Conservation (phyloP, 1,140 invertebrate genomes). For the Trachymyrmex septentrionalis region DNA sequence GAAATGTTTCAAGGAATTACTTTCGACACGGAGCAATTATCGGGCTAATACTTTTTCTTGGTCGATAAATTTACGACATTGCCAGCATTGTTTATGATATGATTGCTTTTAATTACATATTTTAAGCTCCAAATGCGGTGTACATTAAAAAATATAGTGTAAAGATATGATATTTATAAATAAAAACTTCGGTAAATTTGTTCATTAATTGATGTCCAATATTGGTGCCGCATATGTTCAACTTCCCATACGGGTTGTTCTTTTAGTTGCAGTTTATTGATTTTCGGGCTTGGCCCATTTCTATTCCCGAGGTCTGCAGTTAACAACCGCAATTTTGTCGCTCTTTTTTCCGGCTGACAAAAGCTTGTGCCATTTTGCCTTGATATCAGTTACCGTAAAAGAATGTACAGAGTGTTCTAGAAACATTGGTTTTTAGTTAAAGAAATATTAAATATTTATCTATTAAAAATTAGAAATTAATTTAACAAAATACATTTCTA, state of each 20-base stretch:
- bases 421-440: neutral
- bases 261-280: conserved; percentile 22
- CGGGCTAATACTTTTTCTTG: neutral
- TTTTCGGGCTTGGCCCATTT: conserved; percentile 40
- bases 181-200: neutral
- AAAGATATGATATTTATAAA: neutral
- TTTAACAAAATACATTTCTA: neutral
- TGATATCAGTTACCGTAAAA: neutral
- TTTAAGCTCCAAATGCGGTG: neutral
- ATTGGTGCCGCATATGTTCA: conserved; percentile 20
- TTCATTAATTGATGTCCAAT: conserved; percentile 24
- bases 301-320: conserved; percentile 30
- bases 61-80: neutral
- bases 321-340: conserved; percentile 36
- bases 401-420: conserved; percentile 16
- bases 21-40: conserved; percentile 6
- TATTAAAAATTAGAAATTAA: neutral
- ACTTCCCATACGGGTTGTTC: conserved; percentile 27
- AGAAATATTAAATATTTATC: neutral
- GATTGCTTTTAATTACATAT: conserved; percentile 1
- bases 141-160: neutral
- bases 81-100: neutral
- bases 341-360: conserved; percentile 25
- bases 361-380: conserved; percentile 14
- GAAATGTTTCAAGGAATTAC: neutral